Conservation (phyloP, 2,888 invertebrate species). For the Lacanobia oleracea region DNA sequence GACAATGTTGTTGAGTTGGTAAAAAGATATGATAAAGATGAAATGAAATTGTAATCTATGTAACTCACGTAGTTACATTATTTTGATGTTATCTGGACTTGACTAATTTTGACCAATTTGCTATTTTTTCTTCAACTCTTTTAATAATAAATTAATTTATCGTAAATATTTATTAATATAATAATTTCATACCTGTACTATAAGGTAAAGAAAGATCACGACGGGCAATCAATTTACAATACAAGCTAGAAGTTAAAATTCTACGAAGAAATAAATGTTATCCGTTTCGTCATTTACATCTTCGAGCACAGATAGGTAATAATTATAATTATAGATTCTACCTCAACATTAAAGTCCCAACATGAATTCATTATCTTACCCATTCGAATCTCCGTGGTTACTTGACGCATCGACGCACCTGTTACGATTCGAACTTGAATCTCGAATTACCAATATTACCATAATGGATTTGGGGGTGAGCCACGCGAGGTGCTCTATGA, state of each 20-base stretch:
- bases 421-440: slow-evolving; percentile 50
- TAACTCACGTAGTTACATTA: too few species aligned
- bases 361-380: slow-evolving; percentile 47
- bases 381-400: slow-evolving; percentile 36
- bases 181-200: too few species aligned
- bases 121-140: too few species aligned
- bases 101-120: too few species aligned
- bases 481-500: slow-evolving; percentile 72
- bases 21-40: too few species aligned
- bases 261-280: slow-evolving; percentile 2
- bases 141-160: too few species aligned
- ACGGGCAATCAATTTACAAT: too few species aligned
- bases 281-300: slow-evolving; percentile 17
- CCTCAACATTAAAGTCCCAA: slow-evolving; percentile 32
- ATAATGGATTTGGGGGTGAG: slow-evolving; percentile 68
- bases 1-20: too few species aligned
- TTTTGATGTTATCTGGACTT: too few species aligned
- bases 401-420: slow-evolving; percentile 57
- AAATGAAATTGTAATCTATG: too few species aligned
- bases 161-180: too few species aligned
- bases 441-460: slow-evolving; percentile 74
- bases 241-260: not conserved
- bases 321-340: slow-evolving; percentile 35
- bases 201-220: too few species aligned
- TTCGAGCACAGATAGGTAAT: slow-evolving; percentile 15